Conservation (phyloP, 2,888 invertebrate genomes). For the Epinotia ramella region DNA sequence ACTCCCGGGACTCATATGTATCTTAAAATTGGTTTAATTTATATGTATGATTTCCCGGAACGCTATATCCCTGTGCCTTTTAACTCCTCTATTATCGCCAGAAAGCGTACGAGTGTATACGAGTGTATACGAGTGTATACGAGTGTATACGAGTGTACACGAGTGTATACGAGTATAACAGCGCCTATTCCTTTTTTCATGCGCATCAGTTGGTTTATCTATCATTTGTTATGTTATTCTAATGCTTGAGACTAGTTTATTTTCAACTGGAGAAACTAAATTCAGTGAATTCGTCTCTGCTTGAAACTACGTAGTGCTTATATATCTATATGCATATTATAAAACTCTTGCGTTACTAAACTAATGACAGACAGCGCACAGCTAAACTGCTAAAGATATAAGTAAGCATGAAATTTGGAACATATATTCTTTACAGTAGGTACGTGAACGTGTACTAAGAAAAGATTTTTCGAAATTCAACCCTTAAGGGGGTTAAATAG, state of each 20-base stretch:
- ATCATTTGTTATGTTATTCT: neutral
- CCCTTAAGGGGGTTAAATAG: too few species aligned
- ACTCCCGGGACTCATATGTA: slow-evolving; percentile 19
- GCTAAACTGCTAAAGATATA: too few species aligned
- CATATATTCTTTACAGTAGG: too few species aligned
- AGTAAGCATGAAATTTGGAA: too few species aligned
- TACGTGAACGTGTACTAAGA: too few species aligned
- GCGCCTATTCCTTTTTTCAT: neutral
- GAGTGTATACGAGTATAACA: too few species aligned
- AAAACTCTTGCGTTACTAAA: too few species aligned
- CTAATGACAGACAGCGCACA: too few species aligned
- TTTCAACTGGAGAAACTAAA: neutral
- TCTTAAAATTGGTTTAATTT: slow-evolving; percentile 30
- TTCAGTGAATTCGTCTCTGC: neutral
- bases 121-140: too few species aligned
- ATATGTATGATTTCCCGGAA: slow-evolving; percentile 25
- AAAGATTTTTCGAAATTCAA: too few species aligned
- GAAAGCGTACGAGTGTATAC: neutral
- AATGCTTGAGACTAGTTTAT: neutral
- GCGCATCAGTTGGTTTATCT: neutral
- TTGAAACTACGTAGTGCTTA: neutral
- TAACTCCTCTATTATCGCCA: slow-evolving; percentile 12
- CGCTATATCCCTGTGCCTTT: slow-evolving; percentile 16
- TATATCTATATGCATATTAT: too few species aligned
- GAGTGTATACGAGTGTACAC: too few species aligned